These are phyloP conservation scores for Brotogeris chrysoptera DNA, from an alignment of 2,797 vertebrate genomes.

Conservation along the genomic window DNA sequence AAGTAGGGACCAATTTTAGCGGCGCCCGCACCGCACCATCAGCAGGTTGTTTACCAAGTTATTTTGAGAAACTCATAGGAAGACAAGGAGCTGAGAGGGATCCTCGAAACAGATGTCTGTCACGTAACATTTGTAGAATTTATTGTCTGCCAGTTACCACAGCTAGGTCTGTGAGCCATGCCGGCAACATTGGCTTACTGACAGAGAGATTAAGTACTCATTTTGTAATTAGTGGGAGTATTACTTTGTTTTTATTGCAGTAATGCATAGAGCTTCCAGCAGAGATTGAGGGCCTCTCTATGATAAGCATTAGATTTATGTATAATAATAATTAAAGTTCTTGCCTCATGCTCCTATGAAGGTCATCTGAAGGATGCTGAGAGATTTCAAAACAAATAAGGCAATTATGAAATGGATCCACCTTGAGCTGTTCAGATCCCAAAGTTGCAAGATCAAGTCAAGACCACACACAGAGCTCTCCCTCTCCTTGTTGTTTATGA, in stretches of 20 bases:
- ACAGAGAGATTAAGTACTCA: conserved; percentile 6
- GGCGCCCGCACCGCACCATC: neutral
- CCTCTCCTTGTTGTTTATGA: conserved; percentile 49
- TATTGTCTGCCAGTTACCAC: conserved; percentile 33
- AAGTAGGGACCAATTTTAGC: conserved; percentile 54
- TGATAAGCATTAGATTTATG: conserved; percentile 60
- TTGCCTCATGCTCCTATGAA: conserved; percentile 39
- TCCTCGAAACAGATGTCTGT: conserved; percentile 49
- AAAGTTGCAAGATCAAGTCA: conserved; percentile 42
- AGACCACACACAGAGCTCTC: conserved; percentile 61
- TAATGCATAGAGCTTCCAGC: neutral
- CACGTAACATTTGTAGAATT: conserved; percentile 29
- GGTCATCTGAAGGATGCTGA: conserved; percentile 52
- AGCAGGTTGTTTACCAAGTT: conserved; percentile 54
- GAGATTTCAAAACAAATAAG: conserved; percentile 61
- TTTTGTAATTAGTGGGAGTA: conserved; percentile 55
- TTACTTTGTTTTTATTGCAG: conserved; percentile 46
- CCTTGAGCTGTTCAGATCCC: conserved; percentile 47
- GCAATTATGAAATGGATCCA: conserved; percentile 56
- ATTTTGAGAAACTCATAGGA: conserved; percentile 56
- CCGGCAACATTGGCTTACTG: neutral
- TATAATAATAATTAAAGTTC: conserved; percentile 49
- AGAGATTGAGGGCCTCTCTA: conserved; percentile 27
- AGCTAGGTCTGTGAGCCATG: neutral
- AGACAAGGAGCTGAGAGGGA: conserved; percentile 30